These are phyloP conservation scores for Aurelia aurita complex sp. Pacific DNA, from an alignment of 30 jellyfish, hydroid and myxozoan species.

Conservation along the genomic window DNA sequence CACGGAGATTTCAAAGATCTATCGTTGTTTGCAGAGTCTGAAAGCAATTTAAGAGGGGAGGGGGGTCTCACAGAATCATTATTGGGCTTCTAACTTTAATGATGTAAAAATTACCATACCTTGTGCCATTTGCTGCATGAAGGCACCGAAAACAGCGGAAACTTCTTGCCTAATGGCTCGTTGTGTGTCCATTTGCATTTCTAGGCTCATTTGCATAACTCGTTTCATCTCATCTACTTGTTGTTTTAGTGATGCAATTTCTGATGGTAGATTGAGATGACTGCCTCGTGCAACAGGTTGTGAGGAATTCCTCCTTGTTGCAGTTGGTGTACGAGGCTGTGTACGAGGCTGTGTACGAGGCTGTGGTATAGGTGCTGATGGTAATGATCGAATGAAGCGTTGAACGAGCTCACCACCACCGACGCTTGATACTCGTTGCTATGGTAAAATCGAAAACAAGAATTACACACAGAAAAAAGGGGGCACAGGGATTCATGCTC, in stretches of 20 bases:
- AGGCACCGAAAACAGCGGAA: constrained; percentile 82
- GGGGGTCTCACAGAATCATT: too few relatives aligned
- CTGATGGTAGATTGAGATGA: constrained; percentile 38
- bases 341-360: constrained; percentile 36
- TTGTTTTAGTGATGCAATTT: constrained; percentile 39
- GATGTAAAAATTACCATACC: constrained; percentile 23
- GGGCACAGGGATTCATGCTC: too few relatives aligned
- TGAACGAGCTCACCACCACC: constrained; percentile 83
- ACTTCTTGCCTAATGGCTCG: constrained; percentile 93
- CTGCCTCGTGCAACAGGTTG: not conserved
- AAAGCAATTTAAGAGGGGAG: too few relatives aligned
- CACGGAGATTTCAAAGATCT: too few relatives aligned
- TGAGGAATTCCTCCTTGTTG: not conserved
- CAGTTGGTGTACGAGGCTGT: constrained; percentile 13
- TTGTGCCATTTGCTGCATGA: constrained; percentile 75
- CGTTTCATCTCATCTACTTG: constrained; percentile 84
- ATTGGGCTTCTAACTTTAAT: too few relatives aligned
- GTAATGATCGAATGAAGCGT: constrained; percentile 70
- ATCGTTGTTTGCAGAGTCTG: too few relatives aligned
- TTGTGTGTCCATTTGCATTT: constrained; percentile 87
- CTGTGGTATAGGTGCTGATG: constrained; percentile 27
- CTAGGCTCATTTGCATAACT: constrained; percentile 76
- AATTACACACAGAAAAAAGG: not conserved
- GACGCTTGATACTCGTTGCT: constrained; percentile 65
- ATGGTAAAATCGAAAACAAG: not conserved